Evolutionary conservation across 2,113 vertebrate genomes (phyloP), one percentile per base, ranked within the genome.

Genomic region (Phodopus roborovskii): DNA sequence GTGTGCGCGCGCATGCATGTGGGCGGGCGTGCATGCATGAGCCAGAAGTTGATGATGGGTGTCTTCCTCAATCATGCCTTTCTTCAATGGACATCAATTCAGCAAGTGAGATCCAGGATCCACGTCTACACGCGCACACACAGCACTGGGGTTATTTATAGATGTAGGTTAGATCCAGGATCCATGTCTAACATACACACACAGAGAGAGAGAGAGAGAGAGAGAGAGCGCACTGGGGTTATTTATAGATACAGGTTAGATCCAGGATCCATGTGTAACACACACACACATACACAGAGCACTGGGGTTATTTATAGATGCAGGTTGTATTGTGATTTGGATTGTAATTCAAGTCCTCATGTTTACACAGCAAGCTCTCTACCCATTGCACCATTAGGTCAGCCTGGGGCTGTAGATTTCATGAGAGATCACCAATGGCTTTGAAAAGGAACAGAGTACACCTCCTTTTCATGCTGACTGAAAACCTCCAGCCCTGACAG

Each of bases 371-470:
- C 48, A 11, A 17, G 33, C 33, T 1, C 77, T 36, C 77, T 36
- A 36, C 30, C 50, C 78, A 13, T 53, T 56, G 50, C 19, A 22
- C 33, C 45, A 6, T 56, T 36, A n/a, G 50, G 19, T 9, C 1
- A 81, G 33, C 50, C 22, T 5, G n/a, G 81, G 39, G 48, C 45
- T 22, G 16, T 45, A 82, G 60, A 60, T 71, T 56, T 64, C 13
- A 10, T 1, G n/a, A 71, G 48, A 58, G 19, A 6, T 50, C 48
- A 1, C 79, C 58, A 81, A 33, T 74, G 42, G 17, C 73, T 60
- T 94, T 89, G 62, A 84, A 87, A 93, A 62, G 45, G 53, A 19
- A 39, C 58, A 66, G 74, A 64, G 42, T 68, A 53, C 88, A 91
- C 30, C 26, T 22, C 22, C 71, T 88, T 91, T 62, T 74, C 71